Evolutionary conservation across 64 coral and sea anemone species (phyloP), one percentile per base, ranked within the genome.

Genomic region (Cladopsammia gracilis): DNA sequence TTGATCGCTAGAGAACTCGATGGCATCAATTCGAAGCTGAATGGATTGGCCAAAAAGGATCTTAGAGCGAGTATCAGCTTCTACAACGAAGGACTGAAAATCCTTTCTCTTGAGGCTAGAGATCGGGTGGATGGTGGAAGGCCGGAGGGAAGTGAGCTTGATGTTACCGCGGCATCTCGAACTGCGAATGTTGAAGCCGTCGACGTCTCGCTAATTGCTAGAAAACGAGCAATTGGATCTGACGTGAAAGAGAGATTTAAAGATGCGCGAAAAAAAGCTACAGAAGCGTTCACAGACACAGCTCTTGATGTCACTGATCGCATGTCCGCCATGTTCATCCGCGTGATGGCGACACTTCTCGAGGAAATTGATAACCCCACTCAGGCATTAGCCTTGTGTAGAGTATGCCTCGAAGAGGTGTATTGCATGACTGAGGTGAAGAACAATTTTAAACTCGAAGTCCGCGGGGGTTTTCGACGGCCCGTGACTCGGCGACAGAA

Each of bases 1-100:
- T 68, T 70, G 48, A 76, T 93, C 13, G 16, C 49, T 0, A 13
- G 74, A 14, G 91, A 93, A 66, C n/a, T 93, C 46, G 62, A 92
- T 20, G 69, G 77, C 19, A 77, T 92, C 77, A 90, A 90, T 47
- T 92, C 48, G 8, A 92, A 86, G 74, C 25, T 87, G 4, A 71
- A 86, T n/a, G 91, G 73, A 24, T 7, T 87, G n/a, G 82, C 74
- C 18, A 25, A 80, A 3, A 85, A 44, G 20, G 62, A 93, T 71
- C 72, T 93, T 54, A 56, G 86, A 56, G 73, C 91, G 24, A 77
- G 81, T 68, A 70, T 87, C 52, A 73, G 7, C 18, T 62, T 82
- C 76, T 83, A 83, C 11, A 82, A 91, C 24, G 89, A 79, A 22
- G 89, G 88, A 19, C 45, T 90, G 7, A 77, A 56, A 56, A 16